phyloP scores from a whole-genome alignment of 1,140 invertebrate species.

The Zaprionus davidi region DNA sequence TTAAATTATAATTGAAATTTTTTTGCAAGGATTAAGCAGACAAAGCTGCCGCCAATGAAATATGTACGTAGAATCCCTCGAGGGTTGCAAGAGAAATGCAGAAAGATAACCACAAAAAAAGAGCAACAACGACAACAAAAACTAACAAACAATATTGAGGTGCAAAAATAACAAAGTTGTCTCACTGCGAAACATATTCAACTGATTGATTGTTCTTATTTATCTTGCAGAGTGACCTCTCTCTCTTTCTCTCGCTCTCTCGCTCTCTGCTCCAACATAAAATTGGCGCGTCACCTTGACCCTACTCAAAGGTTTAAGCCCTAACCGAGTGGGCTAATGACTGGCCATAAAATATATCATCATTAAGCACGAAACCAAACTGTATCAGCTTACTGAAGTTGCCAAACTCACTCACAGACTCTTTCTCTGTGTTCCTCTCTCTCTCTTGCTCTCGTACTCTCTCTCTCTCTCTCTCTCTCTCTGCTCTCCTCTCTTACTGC shows the following conservation, averaged over 20 bases:
- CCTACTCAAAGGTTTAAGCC: conserved; percentile 56
- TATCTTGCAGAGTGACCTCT: neutral
- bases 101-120: conserved; percentile 6
- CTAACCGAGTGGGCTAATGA: conserved; percentile 51
- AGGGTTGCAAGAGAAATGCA: conserved; percentile 10
- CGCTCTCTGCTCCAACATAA: conserved; percentile 13
- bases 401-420: conserved; percentile 14
- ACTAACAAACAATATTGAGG: neutral
- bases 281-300: conserved; percentile 57
- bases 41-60: neutral
- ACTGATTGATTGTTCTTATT: conserved; percentile 43
- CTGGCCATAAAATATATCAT: conserved; percentile 67
- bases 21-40: conserved; percentile 23
- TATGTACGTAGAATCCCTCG: neutral
- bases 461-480: neutral
- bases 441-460: neutral
- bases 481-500: neutral
- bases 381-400: conserved; percentile 60
- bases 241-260: neutral
- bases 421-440: neutral
- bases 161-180: conserved; percentile 28
- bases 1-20: conserved; percentile 67
- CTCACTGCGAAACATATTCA: neutral
- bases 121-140: neutral
- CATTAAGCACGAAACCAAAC: conserved; percentile 56